Base-by-base conservation (phyloP, 2,888 invertebrate genomes). In the Standfussiana lucernea region DNA sequence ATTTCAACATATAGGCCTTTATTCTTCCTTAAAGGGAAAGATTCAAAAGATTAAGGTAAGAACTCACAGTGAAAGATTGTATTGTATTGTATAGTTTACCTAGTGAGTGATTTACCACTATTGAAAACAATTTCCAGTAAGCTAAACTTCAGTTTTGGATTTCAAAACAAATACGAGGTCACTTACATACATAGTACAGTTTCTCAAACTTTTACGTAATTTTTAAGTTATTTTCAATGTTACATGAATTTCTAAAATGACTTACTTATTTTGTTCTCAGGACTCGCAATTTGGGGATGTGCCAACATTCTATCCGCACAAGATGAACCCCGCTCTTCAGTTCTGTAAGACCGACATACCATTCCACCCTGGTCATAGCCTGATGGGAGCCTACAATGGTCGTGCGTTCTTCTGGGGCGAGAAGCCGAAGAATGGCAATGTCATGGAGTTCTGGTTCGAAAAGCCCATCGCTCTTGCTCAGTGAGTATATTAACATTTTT, bases 1-100 rank as follows among this genome's bases (percentile, higher is more conserved):
- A 1, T 99, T 99, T 92, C 99, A 99, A 95, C 99, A 99, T 92
- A 98, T 99, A 81, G 99, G 99, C 6, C 98, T 98, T 35, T 99
- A 99, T 92, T 99, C 99, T 0, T 99, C 99, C 0, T 97, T 99
- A 0, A 98, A 98, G 93, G 99, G 99, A 77, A 99, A 99, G 97
- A 98, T 99, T 73, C 99, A 99, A 93, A 99, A 99, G 95, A 96
- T 99, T 0, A 99, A 99, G 97, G 99, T 98, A 64, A n/a, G 18
- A 28, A n/a, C 8, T 59, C 8, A 18, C 32, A 59, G 18, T 18
- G 7, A 32, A 32, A 15, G n/a, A 53, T 53, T 53, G n/a, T n/a
- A n/a, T n/a, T n/a, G n/a, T n/a, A n/a, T 53, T n/a, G n/a, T 53
- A 3, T 53, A n/a, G 4, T 53, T 2, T 4, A 53, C n/a, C n/a